Conservation (phyloP, 1,140 invertebrate genomes). For the Trichonephila clavata region DNA sequence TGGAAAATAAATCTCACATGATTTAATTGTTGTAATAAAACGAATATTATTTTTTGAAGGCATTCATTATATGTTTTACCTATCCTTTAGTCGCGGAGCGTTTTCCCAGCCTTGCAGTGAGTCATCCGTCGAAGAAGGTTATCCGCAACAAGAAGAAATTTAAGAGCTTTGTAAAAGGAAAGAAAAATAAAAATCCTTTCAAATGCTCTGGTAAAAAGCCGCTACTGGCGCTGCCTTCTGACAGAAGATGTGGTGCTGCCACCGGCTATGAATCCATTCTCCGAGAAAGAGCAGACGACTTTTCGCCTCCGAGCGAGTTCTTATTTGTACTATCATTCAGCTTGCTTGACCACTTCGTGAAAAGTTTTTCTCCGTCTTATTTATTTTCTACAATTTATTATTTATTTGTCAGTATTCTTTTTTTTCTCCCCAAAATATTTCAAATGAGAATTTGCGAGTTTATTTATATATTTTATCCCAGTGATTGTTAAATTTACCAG, state of each 20-base stretch:
- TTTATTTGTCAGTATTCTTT: conserved; percentile 22
- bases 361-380: background rate
- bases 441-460: background rate
- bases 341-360: conserved; percentile 54
- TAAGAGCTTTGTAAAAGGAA: conserved; percentile 42
- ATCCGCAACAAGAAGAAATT: conserved; percentile 31
- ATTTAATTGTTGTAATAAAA: background rate
- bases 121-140: conserved; percentile 10
- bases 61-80: background rate
- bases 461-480: background rate
- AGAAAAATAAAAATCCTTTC: conserved; percentile 47
- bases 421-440: background rate
- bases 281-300: conserved; percentile 55
- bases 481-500: background rate
- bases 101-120: background rate
- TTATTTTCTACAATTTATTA: conserved; percentile 46
- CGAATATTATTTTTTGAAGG: background rate
- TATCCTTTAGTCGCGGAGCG: background rate
- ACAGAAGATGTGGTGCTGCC: conserved; percentile 62
- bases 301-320: conserved; percentile 52
- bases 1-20: background rate
- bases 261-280: conserved; percentile 54
- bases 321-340: conserved; percentile 28
- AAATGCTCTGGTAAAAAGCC: conserved; percentile 52
- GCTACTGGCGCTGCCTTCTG: conserved; percentile 68